Percentiles rank a stretch among this genome's conserved stretches.
phyloP scores from a whole-genome alignment of 2,113 vertebrate genomes.

The Ascaphus truei region DNA sequence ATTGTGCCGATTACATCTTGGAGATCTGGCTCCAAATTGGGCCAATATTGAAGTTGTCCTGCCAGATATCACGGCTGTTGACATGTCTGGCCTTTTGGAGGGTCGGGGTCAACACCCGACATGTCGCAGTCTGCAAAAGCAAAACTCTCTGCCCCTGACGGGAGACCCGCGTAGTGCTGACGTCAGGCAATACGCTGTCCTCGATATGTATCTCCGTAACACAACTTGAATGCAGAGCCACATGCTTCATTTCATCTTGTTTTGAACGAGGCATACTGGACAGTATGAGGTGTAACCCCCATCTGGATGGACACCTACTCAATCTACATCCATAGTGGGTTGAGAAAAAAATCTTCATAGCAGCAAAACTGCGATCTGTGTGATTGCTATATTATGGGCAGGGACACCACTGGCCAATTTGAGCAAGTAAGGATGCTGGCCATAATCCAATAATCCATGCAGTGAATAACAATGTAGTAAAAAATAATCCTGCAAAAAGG shows the following conservation, averaged over 20 bases:
- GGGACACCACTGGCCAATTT: too few relatives aligned
- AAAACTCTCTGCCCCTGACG: neutral
- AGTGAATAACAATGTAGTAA: neutral
- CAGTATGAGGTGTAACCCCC: too few relatives aligned
- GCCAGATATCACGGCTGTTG: neutral
- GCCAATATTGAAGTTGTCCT: neutral
- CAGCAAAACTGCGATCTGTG: too few relatives aligned
- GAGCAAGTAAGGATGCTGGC: too few relatives aligned
- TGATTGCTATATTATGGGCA: too few relatives aligned
- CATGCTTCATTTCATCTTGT: too few relatives aligned
- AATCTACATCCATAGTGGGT: too few relatives aligned
- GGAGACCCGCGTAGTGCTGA: constrained; percentile 6
- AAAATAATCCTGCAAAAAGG: neutral
- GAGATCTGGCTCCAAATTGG: neutral
- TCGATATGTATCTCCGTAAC: neutral
- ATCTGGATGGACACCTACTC: too few relatives aligned
- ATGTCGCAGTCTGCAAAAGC: neutral
- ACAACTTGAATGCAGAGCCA: too few relatives aligned
- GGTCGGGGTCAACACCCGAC: neutral
- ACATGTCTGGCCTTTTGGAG: neutral
- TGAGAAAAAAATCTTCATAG: too few relatives aligned
- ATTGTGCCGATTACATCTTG: neutral
- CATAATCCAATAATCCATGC: too few relatives aligned
- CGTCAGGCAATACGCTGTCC: constrained; percentile 5
- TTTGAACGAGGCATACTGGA: too few relatives aligned